Base-by-base conservation (phyloP, 2,797 vertebrate genomes). In the Tympanoctomys barrerae region DNA sequence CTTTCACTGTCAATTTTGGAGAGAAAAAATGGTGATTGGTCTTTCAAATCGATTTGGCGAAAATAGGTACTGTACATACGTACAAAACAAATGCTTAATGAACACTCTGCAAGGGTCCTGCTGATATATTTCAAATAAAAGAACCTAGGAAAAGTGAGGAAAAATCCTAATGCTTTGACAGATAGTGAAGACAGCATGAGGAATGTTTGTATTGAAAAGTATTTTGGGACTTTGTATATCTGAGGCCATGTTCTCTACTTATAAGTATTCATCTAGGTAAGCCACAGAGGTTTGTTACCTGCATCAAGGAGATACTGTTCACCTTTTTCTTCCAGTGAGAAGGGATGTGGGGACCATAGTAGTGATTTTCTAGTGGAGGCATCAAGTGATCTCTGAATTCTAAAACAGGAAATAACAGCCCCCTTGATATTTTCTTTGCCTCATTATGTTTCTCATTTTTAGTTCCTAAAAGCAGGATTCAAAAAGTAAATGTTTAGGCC, bases 51-150 rank as follows among this genome's bases (percentile, higher is more conserved):
- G 33, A 70, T 82, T 90, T 83, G 42, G 33, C 81, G 33, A 16
- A 71, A 73, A 59, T 77, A 89, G 19, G 31, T 84, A 62, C 28
- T 78, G 64, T 82, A 68, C 9, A 42, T n/a, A 52, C 31, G 12
- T 52, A 52, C 8, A 89, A 90, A 92, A 70, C 4, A 73, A 79
- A 93, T 86, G 36, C 52, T 86, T 73, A 87, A 28, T 83, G 94
- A 68, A 93, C 87, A 11, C 4, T 77, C 26, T 62, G 91, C 21
- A 89, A 81, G 31, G 21, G 57, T 77, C 3, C 24, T 88, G 31
- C 11, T 71, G 10, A 90, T 71, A 33, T 64, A 93, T 81, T 93
- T 85, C n/a, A 93, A 92, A 81, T 95, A 77, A 54, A 95, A 93
- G 26, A 92, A 78, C 1, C 78, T 73, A 84, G 28, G 7, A 77